phyloP scores from a whole-genome alignment of 2,797 vertebrate genomes.

The Amphiprion clarkii region DNA sequence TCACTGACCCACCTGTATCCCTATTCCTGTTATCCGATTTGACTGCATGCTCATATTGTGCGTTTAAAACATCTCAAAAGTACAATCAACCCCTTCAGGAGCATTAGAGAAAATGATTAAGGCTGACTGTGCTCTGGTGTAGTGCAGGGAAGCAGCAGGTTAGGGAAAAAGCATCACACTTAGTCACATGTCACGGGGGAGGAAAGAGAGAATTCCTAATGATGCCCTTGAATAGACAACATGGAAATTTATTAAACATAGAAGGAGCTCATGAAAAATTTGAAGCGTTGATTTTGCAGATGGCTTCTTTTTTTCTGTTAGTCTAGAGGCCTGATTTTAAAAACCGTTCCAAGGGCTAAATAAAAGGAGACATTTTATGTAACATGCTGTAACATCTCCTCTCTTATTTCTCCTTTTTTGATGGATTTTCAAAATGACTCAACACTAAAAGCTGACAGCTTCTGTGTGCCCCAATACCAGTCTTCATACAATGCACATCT shows the following conservation, averaged over 20 bases:
- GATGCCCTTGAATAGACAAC: conserved; percentile 48
- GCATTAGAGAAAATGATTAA: conserved; percentile 22
- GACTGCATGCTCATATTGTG: background rate
- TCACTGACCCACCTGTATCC: background rate
- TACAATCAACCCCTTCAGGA: conserved; percentile 22
- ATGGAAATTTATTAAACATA: conserved; percentile 55
- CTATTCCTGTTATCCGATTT: conserved; percentile 2
- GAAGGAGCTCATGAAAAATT: conserved; percentile 33
- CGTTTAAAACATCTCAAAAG: conserved; percentile 28
- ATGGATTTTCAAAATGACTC: background rate
- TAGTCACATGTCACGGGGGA: conserved; percentile 37
- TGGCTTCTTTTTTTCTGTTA: background rate
- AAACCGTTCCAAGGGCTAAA: background rate
- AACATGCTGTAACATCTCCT: background rate
- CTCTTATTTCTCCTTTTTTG: background rate
- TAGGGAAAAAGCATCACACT: conserved; percentile 50
- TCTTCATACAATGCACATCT: background rate
- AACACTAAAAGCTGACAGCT: background rate
- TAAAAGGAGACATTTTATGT: conserved; percentile 20
- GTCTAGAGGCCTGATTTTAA: conserved; percentile 22
- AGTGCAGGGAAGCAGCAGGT: conserved; percentile 39
- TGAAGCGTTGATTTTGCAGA: conserved; percentile 12
- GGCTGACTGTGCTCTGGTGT: conserved; percentile 26
- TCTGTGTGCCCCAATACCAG: no score
- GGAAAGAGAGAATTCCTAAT: conserved; percentile 48